Evolutionary conservation across 2,113 vertebrate species (phyloP).

Genomic region (Sebastes fasciatus): DNA sequence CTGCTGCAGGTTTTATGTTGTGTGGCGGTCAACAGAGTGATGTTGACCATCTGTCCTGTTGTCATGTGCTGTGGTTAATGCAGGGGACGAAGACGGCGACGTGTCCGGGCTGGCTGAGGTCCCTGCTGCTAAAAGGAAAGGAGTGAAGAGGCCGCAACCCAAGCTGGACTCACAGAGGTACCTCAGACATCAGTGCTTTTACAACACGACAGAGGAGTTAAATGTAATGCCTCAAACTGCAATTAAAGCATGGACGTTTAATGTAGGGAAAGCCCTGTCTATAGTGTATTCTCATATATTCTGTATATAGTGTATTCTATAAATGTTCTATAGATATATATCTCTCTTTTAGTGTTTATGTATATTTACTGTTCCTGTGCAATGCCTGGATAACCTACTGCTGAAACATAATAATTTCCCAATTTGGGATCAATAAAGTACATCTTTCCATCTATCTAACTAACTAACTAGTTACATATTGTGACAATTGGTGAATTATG

Average conservation of each 20-base stretch:
- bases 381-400: too few relatives aligned
- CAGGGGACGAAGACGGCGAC: conserved; percentile 80
- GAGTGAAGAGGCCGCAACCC: conserved; percentile 88
- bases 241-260: background rate
- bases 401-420: too few relatives aligned
- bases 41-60: background rate
- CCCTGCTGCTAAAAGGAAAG: conserved; percentile 82
- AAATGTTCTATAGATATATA: too few relatives aligned
- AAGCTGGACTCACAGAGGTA: conserved; percentile 89
- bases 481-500: too few relatives aligned
- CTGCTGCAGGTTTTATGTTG: background rate
- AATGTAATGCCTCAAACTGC: background rate
- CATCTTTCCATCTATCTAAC: too few relatives aligned
- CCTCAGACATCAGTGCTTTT: background rate
- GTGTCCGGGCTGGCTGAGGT: conserved; percentile 84
- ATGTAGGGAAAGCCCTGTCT: too few relatives aligned
- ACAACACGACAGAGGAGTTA: background rate
- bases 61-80: background rate
- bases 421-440: too few relatives aligned
- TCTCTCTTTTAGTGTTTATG: too few relatives aligned
- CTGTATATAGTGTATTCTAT: too few relatives aligned
- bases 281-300: too few relatives aligned
- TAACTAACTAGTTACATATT: too few relatives aligned
- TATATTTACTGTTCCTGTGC: too few relatives aligned
- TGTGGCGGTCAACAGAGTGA: background rate